Evolutionary conservation across 53 echinoderm and acorn worm genomes (phyloP), one percentile per base, ranked within the genome.

Genomic region (Echinometra lucunter): DNA sequence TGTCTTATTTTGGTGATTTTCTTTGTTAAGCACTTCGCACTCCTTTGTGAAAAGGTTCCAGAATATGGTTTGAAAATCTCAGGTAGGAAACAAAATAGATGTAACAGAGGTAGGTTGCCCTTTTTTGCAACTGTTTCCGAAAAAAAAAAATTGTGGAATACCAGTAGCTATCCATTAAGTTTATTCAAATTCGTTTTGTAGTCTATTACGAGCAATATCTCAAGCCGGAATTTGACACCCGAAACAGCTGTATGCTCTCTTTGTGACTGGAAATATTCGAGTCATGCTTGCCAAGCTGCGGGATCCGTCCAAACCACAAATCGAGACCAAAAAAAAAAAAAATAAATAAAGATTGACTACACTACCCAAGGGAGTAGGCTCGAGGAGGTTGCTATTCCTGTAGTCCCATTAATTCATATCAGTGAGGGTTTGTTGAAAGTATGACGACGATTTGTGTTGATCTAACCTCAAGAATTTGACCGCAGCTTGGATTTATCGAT

Each of bases 381-480:
- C 23, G 1, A n/a, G 42, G 5, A 21, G 19, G 42, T 42, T 40
- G 78, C 78, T 40, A 4, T 78, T 40, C 19, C 18, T 35, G 78
- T 42, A 23, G 78, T 78, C 78, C 78, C 78, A 78, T 78, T 78
- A 78, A 78, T 78, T 78, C 78, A 38, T 40, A 78, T 78, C 78
- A 21, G 78, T 42, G 78, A 40, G 38, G 78, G 78, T 78, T 78
- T 78, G 78, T 78, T 42, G 11, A 42, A 42, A 42, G 1, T 42
- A 78, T 78, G 78, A 78, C 78, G 42, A 78, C 78, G 19, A 40
- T 42, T 78, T 42, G 19, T 78, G 78, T 78, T 78, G 19, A 78
- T 78, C 19, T 78, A 23, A 78, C 78, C 42, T 78, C 19, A 40
- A 5, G 35, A 78, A 40, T 40, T 23, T 78, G 78, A 38, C 78